Base-by-base conservation (phyloP, 2,888 invertebrate genomes). In the Hirtodrosophila histrioides region DNA sequence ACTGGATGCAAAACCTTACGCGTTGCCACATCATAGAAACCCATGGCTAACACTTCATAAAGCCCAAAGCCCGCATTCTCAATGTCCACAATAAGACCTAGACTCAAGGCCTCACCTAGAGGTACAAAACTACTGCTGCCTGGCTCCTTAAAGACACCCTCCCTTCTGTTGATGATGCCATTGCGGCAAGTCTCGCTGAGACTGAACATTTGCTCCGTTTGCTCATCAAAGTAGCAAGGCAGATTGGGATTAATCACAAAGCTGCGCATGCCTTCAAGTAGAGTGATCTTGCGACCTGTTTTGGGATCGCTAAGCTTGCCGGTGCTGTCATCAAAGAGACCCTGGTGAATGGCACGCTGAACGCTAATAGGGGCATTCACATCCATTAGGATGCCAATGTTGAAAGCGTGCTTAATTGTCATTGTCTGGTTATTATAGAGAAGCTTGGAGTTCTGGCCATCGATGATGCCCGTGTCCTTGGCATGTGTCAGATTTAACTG, bases 281-380 rank as follows among this genome's bases (percentile, higher is more conserved):
- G 91, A 1, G 97, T 96, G 3, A 97, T 95, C 84, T 95, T 94
- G 66, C 95, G 94, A 44, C 95, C 95, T 3, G 95, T 96, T 62
- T 94, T 93, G 0, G 96, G 95, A 92, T 98, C 97, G 36, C 95
- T 93, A 50, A 98, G 94, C 92, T 96, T 96, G 9, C 97, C 96
- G 0, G 94, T 95, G 64, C 93, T 93, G 63, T 96, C 95, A 78
- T 97, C 96, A 88, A 97, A 97, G 0, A 97, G 92, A 2, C 97
- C 97, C 92, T 97, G 95, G 89, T 97, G 97, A 53, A 97, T 94
- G 0, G 96, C 96, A 86, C 96, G 93, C 89, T 97, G 97, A 33
- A 97, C 91, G 10, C 96, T 96, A 23, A 97, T 94, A 0, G 97
- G 95, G 8, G 95, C 95, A 90, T 95, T 95, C 74, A 94, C 95